Conservation (phyloP, 2,113 vertebrate genomes). For the Osmerus eperlanus region DNA sequence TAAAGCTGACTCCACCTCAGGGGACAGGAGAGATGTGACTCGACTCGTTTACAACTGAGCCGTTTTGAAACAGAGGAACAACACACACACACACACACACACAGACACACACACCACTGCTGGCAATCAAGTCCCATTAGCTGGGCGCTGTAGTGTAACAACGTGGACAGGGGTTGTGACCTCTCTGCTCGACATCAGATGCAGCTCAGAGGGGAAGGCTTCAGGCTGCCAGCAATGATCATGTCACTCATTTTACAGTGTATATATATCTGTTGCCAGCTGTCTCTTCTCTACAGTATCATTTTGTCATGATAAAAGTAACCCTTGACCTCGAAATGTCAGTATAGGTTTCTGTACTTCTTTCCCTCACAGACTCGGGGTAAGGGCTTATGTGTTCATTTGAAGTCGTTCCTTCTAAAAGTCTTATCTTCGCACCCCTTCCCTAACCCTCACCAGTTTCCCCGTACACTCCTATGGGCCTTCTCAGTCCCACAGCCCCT, state of each 20-base stretch:
- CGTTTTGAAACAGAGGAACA: neutral
- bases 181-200: conserved; percentile 47
- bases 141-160: neutral
- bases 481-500: neutral
- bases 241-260: conserved; percentile 15
- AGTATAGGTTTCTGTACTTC: neutral
- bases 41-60: too few relatives aligned
- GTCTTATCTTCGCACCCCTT: too few relatives aligned
- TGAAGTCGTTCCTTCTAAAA: too few relatives aligned
- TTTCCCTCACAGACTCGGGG: neutral
- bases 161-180: conserved; percentile 26
- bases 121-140: neutral
- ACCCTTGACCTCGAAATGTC: neutral
- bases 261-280: neutral
- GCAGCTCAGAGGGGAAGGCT: conserved; percentile 36
- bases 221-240: conserved; percentile 37
- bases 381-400: too few relatives aligned
- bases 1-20: too few relatives aligned
- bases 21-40: too few relatives aligned
- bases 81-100: conserved; percentile 17
- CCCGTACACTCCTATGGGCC: too few relatives aligned
- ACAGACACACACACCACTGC: conserved; percentile 6
- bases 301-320: neutral
- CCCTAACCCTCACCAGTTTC: too few relatives aligned
- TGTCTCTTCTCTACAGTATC: neutral